These are phyloP conservation scores for Plestiodon gilberti DNA, from an alignment of 2,113 vertebrate genomes.

Conservation along the genomic window DNA sequence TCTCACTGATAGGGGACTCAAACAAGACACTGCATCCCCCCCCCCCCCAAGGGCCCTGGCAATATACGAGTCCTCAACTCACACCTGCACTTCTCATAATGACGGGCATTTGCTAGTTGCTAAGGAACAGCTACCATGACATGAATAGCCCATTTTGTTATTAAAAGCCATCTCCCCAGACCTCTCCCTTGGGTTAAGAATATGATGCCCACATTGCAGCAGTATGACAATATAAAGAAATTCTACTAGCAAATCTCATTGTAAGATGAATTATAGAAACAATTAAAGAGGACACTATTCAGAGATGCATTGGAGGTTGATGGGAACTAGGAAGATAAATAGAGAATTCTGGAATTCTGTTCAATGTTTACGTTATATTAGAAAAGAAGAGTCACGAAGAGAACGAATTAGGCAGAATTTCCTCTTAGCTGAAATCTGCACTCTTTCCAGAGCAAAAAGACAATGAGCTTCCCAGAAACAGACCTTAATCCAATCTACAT, in stretches of 20 bases:
- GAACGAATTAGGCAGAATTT: background rate
- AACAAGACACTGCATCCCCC: background rate
- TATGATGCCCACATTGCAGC: slow-evolving; percentile 41
- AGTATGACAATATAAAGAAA: slow-evolving; percentile 46
- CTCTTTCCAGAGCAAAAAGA: background rate
- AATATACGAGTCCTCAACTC: background rate
- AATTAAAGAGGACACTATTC: slow-evolving; percentile 36
- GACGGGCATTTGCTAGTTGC: background rate
- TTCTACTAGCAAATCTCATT: slow-evolving; percentile 49
- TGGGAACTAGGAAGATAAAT: background rate
- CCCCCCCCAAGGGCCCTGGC: background rate
- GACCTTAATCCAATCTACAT: background rate
- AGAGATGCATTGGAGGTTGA: slow-evolving; percentile 30
- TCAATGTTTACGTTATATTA: slow-evolving; percentile 5
- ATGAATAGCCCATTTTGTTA: slow-evolving; percentile 34
- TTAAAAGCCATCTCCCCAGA: slow-evolving; percentile 41
- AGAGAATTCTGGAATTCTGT: background rate
- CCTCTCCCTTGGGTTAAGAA: slow-evolving; percentile 45
- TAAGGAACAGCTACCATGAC: slow-evolving; percentile 34
- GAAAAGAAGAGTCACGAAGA: background rate
- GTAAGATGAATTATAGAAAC: slow-evolving; percentile 61
- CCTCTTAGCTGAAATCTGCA: background rate
- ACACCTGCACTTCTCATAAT: background rate
- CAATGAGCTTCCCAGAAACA: background rate
- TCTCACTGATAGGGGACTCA: background rate